Evolutionary conservation across 1,140 invertebrate genomes (phyloP).

Genomic region (Caenorhabditis briggsae): DNA sequence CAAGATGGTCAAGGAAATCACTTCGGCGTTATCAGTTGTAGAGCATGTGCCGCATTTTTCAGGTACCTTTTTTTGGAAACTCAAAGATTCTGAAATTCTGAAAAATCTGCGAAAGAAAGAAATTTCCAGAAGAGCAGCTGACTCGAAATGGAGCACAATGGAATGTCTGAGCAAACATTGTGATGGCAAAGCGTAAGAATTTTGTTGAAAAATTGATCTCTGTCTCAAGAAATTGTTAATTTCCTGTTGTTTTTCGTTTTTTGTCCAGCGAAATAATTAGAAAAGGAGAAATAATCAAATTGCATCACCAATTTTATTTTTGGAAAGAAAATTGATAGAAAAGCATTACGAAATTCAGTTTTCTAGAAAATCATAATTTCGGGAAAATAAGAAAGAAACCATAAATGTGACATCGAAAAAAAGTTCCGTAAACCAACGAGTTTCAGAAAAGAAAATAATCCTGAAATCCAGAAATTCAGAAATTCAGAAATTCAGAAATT

Average conservation of each 20-base stretch:
- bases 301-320: too few species aligned
- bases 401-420: too few species aligned
- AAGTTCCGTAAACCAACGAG: too few species aligned
- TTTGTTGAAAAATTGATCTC: neutral
- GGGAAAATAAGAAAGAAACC: neutral
- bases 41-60: slow-evolving; percentile 11
- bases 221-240: neutral
- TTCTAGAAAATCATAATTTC: too few species aligned
- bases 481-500: too few species aligned
- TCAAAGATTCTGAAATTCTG: neutral
- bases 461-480: too few species aligned
- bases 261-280: too few species aligned
- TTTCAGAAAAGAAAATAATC: too few species aligned
- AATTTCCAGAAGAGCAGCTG: slow-evolving; percentile 1
- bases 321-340: too few species aligned
- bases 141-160: slow-evolving; percentile 36
- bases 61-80: neutral
- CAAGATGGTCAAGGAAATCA: slow-evolving; percentile 1
- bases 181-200: slow-evolving; percentile 11
- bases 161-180: slow-evolving; percentile 34
- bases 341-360: too few species aligned
- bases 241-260: neutral
- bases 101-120: neutral
- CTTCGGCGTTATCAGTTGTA: slow-evolving; percentile 2
- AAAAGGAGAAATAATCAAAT: too few species aligned